These are phyloP conservation scores for Muscina levida DNA, from an alignment of 2,888 invertebrate species.

Conservation along the genomic window DNA sequence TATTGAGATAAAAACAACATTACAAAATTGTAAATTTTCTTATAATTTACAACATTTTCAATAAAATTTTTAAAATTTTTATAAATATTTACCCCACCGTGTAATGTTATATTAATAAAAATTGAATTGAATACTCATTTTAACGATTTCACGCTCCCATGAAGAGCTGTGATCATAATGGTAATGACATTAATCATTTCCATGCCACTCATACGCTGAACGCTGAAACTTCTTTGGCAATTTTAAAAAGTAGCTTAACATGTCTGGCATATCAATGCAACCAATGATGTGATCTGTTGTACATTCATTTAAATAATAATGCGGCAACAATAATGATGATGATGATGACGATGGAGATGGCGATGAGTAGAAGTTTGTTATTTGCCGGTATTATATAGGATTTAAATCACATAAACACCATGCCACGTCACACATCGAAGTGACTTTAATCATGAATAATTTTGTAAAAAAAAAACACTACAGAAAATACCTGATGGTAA, in stretches of 20 bases:
- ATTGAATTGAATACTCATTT: too few relatives aligned
- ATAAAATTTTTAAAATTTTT: too few relatives aligned
- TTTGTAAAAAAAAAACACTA: too few relatives aligned
- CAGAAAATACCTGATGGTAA: too few relatives aligned
- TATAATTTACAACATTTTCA: too few relatives aligned
- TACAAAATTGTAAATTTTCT: too few relatives aligned
- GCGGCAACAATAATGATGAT: background rate
- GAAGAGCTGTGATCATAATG: background rate
- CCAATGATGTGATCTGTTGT: conserved; percentile 9
- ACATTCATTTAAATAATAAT: conserved; percentile 32
- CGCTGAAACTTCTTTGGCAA: background rate
- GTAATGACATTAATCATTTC: conserved; percentile 43
- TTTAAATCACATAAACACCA: conserved; percentile 47
- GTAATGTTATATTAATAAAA: too few relatives aligned
- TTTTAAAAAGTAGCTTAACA: conserved; percentile 45
- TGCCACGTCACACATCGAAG: background rate
- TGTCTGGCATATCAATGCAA: conserved; percentile 58
- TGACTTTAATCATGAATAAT: conserved; percentile 14
- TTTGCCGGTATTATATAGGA: conserved; percentile 52
- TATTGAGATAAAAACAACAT: too few relatives aligned
- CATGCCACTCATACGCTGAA: background rate
- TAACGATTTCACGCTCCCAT: background rate
- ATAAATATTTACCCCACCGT: too few relatives aligned
- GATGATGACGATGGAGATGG: too few relatives aligned
- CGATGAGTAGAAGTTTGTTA: background rate